Conservation (phyloP, 53 echinoderm and acorn worm species). For the Mesocentrotus franciscanus region DNA sequence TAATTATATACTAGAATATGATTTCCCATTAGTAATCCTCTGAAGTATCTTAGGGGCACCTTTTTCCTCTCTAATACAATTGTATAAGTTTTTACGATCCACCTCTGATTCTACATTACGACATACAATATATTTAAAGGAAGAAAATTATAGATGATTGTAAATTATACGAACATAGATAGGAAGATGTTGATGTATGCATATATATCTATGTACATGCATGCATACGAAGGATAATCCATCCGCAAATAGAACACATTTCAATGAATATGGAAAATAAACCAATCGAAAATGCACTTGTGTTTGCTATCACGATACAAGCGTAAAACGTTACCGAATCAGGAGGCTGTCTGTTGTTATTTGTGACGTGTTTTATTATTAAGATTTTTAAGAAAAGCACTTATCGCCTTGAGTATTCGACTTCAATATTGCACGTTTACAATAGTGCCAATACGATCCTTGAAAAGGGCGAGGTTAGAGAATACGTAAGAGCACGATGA, state of each 20-base stretch:
- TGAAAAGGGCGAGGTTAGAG: background rate
- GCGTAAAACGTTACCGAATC: background rate
- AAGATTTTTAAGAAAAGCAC: background rate
- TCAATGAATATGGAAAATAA: background rate
- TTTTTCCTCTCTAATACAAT: no score
- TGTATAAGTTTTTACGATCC: no score
- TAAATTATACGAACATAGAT: no score
- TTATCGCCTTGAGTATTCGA: background rate
- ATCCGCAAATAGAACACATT: background rate
- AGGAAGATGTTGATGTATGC: no score
- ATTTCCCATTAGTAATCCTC: no score
- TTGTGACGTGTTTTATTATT: background rate
- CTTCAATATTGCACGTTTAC: background rate
- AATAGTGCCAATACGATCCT: background rate
- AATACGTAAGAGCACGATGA: background rate
- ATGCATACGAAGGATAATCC: background rate
- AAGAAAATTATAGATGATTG: no score
- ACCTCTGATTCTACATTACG: no score
- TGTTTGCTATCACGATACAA: background rate
- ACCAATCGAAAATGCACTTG: background rate
- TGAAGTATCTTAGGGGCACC: no score
- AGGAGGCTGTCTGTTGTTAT: background rate
- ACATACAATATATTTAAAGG: no score
- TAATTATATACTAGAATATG: no score
- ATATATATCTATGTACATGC: no score